phyloP scores from a whole-genome alignment of 1,140 invertebrate genomes.

The Scylla paramamosain region DNA sequence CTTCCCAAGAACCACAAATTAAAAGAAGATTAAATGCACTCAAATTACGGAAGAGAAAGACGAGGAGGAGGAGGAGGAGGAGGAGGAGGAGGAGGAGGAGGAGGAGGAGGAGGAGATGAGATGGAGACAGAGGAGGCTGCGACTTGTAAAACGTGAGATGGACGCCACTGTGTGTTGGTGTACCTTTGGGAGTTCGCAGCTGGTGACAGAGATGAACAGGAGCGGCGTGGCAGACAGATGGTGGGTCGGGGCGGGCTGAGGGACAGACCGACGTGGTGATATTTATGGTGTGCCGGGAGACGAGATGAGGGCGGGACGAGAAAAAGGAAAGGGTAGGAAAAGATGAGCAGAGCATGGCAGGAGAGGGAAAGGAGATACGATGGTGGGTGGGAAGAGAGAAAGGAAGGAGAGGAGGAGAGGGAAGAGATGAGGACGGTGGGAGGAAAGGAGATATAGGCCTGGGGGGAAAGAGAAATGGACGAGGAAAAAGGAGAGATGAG shows the following conservation, averaged over 20 bases:
- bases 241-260: neutral
- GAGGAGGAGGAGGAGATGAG: slow-evolving; percentile 10
- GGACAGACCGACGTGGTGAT: neutral
- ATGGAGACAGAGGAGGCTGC: neutral
- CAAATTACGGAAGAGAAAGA: neutral
- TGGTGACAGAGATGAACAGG: neutral
- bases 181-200: neutral
- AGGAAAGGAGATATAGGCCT: neutral
- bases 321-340: slow-evolving; percentile 3
- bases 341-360: neutral
- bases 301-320: neutral
- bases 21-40: neutral
- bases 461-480: neutral
- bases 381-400: neutral
- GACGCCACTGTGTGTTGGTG: neutral
- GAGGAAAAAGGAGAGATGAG: too few relatives aligned
- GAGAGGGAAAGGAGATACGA: too few relatives aligned
- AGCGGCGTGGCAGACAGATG: neutral
- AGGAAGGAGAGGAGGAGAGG: neutral
- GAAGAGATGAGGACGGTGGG: neutral
- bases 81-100: slow-evolving; percentile 21
- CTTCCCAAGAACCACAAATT: neutral
- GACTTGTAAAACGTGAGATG: neutral
- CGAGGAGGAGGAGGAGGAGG: neutral
- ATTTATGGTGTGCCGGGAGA: neutral